A percentile compares a stretch with the other conserved stretches of the same genome.
Conservation (phyloP, 2,113 vertebrate species). For the Paramisgurnus dabryanus region DNA sequence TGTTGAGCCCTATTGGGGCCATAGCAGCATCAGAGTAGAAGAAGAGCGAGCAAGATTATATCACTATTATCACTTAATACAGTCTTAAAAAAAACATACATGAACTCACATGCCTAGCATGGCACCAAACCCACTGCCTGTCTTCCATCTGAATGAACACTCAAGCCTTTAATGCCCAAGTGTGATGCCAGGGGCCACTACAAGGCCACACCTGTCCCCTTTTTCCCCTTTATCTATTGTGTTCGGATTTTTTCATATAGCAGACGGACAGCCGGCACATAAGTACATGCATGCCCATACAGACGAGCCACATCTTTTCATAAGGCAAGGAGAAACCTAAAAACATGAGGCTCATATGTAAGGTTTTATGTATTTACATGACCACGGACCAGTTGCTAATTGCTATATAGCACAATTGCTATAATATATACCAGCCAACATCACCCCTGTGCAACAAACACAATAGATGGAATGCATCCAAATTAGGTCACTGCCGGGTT, state of each 20-base stretch:
- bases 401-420: constrained; percentile 11
- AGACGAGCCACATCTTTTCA: background rate
- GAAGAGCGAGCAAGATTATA: constrained; percentile 7
- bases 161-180: constrained; percentile 42
- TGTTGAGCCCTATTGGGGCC: background rate
- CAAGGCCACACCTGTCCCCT: constrained; percentile 37
- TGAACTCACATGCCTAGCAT: constrained; percentile 2
- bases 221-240: constrained; percentile 6
- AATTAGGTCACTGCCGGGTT: constrained; percentile 13
- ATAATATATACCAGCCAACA: constrained; percentile 20
- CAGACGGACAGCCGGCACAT: constrained; percentile 35
- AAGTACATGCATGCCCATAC: constrained; percentile 34
- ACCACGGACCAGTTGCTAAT: background rate
- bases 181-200: constrained; percentile 32
- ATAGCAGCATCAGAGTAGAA: background rate
- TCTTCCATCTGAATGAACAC: constrained; percentile 30
- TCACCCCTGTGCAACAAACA: constrained; percentile 24
- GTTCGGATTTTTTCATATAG: constrained; percentile 20
- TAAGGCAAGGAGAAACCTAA: background rate
- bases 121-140: background rate
- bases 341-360: too few relatives aligned
- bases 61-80: constrained; percentile 29
- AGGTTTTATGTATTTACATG: constrained; percentile 13
- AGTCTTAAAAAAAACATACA: constrained; percentile 33
- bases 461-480: constrained; percentile 36